These are phyloP conservation scores for Dasypolia templi DNA, from an alignment of 2,888 invertebrate genomes.

Conservation along the genomic window DNA sequence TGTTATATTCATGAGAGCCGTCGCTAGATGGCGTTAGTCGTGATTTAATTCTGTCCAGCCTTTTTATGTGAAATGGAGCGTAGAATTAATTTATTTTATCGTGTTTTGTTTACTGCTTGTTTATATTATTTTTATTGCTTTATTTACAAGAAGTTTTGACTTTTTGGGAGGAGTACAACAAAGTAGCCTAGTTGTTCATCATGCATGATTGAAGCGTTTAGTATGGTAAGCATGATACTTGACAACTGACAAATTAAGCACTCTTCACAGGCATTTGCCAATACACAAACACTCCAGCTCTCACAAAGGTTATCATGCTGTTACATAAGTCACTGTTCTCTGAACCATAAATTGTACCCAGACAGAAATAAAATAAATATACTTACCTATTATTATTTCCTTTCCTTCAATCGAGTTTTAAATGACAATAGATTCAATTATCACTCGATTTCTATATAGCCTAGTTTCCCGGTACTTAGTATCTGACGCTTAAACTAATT, in stretches of 20 bases:
- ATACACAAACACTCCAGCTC: not conserved
- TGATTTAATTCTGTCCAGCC: slow-evolving; percentile 80
- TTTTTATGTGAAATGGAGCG: slow-evolving; percentile 55
- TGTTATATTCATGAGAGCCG: slow-evolving; percentile 84
- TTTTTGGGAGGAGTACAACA: not conserved
- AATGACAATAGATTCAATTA: not conserved
- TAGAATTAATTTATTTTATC: slow-evolving; percentile 54
- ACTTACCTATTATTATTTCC: not conserved
- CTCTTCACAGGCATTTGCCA: not conserved
- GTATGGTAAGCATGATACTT: not conserved
- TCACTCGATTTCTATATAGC: not conserved
- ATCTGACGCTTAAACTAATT: too few relatives aligned
- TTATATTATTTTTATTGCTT: slow-evolving; percentile 44
- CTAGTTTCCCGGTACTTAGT: too few relatives aligned
- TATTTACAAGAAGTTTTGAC: slow-evolving; percentile 37
- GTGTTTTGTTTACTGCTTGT: slow-evolving; percentile 48
- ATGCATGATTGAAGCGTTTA: not conserved
- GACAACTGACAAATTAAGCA: not conserved
- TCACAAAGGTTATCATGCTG: not conserved
- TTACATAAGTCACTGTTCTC: not conserved
- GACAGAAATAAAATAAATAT: too few relatives aligned
- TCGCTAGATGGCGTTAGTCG: slow-evolving; percentile 86
- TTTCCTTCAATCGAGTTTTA: not conserved
- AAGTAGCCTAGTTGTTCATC: not conserved
- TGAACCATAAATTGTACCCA: too few relatives aligned